Base-by-base conservation (phyloP, 2,888 invertebrate species). In the Orthosia incerta region DNA sequence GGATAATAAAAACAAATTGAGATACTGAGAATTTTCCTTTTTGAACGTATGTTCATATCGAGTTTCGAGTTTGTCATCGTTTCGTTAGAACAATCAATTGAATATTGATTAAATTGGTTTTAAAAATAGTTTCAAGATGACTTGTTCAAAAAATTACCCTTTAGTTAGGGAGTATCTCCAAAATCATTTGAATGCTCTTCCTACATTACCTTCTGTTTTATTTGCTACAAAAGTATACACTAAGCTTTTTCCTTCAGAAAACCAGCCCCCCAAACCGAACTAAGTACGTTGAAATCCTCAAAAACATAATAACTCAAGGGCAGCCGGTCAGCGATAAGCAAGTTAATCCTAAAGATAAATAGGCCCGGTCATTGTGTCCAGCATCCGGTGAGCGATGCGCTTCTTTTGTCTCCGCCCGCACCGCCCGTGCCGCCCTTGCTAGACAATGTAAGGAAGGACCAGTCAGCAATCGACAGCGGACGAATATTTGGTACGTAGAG, bases 311-410 rank as follows among this genome's bases (percentile, higher is more conserved):
- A 91, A 89, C 87, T 89, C 84, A 87, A 90, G 87, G 88, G 86
- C 89, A 86, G 87, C 86, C 86, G 88, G 88, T 84, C 87, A 84
- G 88, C 90, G 95, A 94, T 95, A 95, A 95, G 94, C 94, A 94
- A 95, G 95, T 94, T 95, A 95, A 96, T 95, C 94, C 94, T 67
- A 85, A 95, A 95, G 95, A 95, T 93, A 95, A 95, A 95, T 95
- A 95, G 94, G 90, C 88, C 89, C 90, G 92, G 92, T 93, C 95
- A 94, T 93, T 93, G 93, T 91, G 89, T 88, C 89, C 89, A 89
- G 88, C 88, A 86, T 90, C 92, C 90, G 90, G 94, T 95, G 95
- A 95, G 91, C 94, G 95, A 96, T 96, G 95, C 89, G 94, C 89
- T 95, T 95, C 95, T 95, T 95, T 96, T 96, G 96, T 96, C 95